A percentile compares a stretch with the other conserved stretches of the same genome.
phyloP scores from a whole-genome alignment of 2,797 vertebrate species.

The Sebastes flavidus region DNA sequence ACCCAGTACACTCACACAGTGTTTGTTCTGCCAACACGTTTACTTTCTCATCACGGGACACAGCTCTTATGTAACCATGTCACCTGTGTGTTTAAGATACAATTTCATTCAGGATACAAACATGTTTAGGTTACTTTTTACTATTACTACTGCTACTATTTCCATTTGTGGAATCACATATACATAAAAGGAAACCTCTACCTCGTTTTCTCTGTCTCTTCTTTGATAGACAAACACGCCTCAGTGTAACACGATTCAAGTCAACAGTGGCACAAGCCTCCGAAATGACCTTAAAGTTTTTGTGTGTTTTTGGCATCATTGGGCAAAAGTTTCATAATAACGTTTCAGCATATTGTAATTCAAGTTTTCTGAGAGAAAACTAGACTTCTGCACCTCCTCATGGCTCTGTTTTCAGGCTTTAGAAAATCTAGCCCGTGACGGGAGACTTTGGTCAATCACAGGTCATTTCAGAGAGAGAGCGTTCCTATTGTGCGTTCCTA shows the following conservation, averaged over 20 bases:
- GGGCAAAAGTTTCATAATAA: too few relatives aligned
- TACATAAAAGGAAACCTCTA: neutral
- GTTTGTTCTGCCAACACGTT: constrained; percentile 29
- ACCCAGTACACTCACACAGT: constrained; percentile 23
- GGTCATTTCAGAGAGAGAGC: too few relatives aligned
- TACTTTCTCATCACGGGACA: constrained; percentile 3
- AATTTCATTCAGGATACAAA: neutral
- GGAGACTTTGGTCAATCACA: too few relatives aligned
- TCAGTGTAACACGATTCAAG: neutral
- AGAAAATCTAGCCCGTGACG: too few relatives aligned
- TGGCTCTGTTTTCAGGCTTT: too few relatives aligned
- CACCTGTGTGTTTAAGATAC: neutral
- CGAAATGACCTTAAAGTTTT: neutral
- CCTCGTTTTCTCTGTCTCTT: neutral
- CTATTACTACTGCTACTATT: neutral
- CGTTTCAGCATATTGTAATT: too few relatives aligned
- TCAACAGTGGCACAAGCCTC: neutral
- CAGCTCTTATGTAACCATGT: neutral
- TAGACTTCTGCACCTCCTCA: too few relatives aligned
- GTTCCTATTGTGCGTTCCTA: too few relatives aligned
- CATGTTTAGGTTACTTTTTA: neutral
- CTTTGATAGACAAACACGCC: neutral
- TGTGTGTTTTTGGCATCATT: too few relatives aligned
- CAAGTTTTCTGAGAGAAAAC: too few relatives aligned
- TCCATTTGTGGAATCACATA: neutral